phyloP scores from a whole-genome alignment of 2,888 invertebrate species.

The Papilio demoleus region DNA sequence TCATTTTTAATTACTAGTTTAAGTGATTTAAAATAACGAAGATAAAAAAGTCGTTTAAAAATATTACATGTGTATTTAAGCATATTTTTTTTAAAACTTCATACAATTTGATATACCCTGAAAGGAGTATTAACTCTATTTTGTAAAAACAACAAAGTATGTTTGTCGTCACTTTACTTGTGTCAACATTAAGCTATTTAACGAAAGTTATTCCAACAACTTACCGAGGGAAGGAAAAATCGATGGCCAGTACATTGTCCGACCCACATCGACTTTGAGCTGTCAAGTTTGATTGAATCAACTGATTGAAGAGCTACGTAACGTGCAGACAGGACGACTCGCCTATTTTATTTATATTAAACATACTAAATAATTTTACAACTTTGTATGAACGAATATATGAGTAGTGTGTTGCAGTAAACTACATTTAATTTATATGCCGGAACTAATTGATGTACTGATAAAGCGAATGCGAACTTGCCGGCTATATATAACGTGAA shows the following conservation, averaged over 20 bases:
- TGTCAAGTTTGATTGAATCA: conserved; percentile 82
- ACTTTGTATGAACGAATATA: background rate
- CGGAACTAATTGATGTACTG: conserved; percentile 34
- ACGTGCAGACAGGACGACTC: conserved; percentile 52
- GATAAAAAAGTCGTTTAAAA: background rate
- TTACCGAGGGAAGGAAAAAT: conserved; percentile 65
- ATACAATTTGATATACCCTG: too few relatives aligned
- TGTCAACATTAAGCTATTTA: conserved; percentile 39
- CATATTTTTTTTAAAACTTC: too few relatives aligned
- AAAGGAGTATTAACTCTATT: background rate
- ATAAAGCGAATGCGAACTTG: conserved; percentile 33
- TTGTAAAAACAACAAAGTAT: conserved; percentile 1
- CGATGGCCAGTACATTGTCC: conserved; percentile 73
- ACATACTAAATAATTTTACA: background rate
- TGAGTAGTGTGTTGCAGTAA: background rate
- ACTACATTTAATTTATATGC: conserved; percentile 24
- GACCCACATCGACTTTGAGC: conserved; percentile 81
- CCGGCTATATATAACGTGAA: conserved; percentile 33
- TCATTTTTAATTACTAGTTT: background rate
- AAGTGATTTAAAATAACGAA: background rate
- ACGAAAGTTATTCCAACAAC: conserved; percentile 49
- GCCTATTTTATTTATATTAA: background rate
- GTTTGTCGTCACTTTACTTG: conserved; percentile 22
- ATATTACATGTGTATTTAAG: background rate
- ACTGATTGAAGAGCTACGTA: conserved; percentile 57